Conservation (phyloP, 2,113 vertebrate species). For the Tragulus kanchil region DNA sequence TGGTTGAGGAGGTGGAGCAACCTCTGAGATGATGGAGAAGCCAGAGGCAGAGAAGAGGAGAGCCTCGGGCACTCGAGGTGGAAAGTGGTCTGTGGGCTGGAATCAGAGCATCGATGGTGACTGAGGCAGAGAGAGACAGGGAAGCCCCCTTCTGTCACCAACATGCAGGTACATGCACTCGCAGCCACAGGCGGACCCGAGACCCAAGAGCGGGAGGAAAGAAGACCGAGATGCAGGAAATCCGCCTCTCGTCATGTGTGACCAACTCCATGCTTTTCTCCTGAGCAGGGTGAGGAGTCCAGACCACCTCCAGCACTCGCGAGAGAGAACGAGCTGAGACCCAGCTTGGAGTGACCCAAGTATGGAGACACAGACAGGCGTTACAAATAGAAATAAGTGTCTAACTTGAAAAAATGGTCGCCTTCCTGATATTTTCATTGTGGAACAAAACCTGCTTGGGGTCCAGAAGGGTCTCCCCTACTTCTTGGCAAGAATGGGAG, state of each 20-base stretch:
- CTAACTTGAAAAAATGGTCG: background rate
- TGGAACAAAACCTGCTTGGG: background rate
- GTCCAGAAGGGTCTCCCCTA: background rate
- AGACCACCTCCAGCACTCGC: background rate
- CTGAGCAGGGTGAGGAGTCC: background rate
- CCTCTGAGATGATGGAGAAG: background rate
- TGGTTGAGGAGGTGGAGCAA: background rate
- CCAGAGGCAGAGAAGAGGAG: background rate
- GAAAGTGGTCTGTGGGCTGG: background rate
- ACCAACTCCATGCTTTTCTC: background rate
- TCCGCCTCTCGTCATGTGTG: accelerated
- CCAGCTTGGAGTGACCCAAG: accelerated
- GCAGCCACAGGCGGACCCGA: too few species aligned
- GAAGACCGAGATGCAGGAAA: background rate
- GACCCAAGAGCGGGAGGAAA: background rate
- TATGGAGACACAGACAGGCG: background rate
- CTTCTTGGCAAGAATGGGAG: background rate
- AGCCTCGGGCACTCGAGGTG: background rate
- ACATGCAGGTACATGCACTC: background rate
- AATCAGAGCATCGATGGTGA: accelerated
- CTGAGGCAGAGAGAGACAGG: background rate
- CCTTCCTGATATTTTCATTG: background rate
- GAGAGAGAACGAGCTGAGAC: background rate
- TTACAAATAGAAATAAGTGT: background rate
- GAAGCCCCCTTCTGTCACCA: background rate